phyloP scores from a whole-genome alignment of 2,113 vertebrate species.

The Crocuta crocuta region DNA sequence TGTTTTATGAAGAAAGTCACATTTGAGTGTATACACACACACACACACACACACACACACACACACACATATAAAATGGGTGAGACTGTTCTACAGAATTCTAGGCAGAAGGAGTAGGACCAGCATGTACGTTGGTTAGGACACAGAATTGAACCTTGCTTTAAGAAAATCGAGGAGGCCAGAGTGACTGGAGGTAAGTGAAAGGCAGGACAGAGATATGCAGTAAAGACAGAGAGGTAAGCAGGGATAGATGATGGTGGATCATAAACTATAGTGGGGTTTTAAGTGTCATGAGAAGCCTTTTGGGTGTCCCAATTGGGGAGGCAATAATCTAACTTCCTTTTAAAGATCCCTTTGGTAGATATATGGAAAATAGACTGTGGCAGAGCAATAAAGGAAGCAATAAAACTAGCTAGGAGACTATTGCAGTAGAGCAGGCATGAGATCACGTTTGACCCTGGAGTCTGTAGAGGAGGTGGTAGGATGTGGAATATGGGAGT shows the following conservation, averaged over 20 bases:
- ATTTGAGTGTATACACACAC: background rate
- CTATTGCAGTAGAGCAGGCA: background rate
- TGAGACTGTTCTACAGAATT: background rate
- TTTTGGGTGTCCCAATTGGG: background rate
- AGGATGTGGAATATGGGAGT: background rate
- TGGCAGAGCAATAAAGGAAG: background rate
- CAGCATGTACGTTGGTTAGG: background rate
- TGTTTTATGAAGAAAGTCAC: background rate
- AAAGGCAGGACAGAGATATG: too few species aligned
- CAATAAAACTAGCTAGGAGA: background rate
- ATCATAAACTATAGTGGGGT: background rate
- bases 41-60: too few species aligned
- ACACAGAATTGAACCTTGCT: background rate
- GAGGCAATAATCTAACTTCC: background rate
- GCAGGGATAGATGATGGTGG: background rate
- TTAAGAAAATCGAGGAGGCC: background rate
- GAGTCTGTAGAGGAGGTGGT: background rate
- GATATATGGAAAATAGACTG: background rate
- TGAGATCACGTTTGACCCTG: background rate
- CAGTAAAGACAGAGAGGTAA: background rate
- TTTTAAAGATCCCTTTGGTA: background rate
- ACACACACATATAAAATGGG: background rate
- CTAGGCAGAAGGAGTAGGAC: background rate
- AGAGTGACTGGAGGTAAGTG: background rate
- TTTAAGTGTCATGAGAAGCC: background rate